These are phyloP conservation scores for Chloroceryle aenea DNA, from an alignment of 2,113 vertebrate species.

Conservation along the genomic window DNA sequence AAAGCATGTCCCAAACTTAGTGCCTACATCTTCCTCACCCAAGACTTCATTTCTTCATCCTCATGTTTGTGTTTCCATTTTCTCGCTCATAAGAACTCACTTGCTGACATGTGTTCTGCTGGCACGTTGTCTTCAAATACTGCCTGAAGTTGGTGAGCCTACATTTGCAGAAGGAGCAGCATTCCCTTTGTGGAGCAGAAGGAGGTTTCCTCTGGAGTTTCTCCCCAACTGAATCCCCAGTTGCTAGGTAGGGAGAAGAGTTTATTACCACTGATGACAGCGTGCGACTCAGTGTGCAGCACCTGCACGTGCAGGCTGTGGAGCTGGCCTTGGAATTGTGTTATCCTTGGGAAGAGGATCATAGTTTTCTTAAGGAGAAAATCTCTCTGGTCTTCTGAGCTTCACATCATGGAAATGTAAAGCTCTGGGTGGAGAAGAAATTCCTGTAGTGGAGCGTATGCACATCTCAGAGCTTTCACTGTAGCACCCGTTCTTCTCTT, in stretches of 20 bases:
- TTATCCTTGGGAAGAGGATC: background rate
- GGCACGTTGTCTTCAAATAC: background rate
- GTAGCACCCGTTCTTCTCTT: background rate
- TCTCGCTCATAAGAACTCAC: background rate
- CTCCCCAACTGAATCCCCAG: background rate
- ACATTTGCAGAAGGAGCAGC: background rate
- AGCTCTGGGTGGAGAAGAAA: background rate
- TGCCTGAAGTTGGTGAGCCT: background rate
- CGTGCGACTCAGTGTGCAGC: fast-evolving
- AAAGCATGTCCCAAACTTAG: background rate
- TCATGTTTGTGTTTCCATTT: background rate
- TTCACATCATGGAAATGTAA: background rate
- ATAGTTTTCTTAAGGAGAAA: background rate
- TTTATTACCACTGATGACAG: background rate
- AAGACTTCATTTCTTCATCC: background rate
- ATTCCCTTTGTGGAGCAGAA: background rate
- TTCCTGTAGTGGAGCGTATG: background rate
- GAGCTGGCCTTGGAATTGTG: background rate
- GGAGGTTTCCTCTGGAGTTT: background rate
- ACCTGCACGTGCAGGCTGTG: background rate
- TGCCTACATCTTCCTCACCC: background rate
- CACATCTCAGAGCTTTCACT: background rate
- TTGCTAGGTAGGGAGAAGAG: background rate
- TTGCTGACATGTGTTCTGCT: background rate
- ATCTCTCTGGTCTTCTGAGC: background rate